These are phyloP conservation scores for Meta bourneti DNA, from an alignment of 2,888 invertebrate species.

Conservation along the genomic window DNA sequence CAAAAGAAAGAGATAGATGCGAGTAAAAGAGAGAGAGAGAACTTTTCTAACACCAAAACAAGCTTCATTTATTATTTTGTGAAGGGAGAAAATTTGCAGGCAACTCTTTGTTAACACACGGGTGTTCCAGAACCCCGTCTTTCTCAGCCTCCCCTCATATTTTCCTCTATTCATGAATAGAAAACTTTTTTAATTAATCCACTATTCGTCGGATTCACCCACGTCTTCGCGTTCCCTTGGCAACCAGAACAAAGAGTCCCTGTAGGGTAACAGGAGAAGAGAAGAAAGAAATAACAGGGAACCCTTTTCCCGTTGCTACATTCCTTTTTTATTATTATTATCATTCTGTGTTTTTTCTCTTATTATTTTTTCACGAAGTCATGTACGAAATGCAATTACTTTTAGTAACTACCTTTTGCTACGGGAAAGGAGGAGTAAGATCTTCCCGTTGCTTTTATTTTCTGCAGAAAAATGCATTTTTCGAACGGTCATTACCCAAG, in stretches of 20 bases:
- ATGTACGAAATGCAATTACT: conserved; percentile 71
- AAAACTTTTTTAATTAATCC: conserved; percentile 77
- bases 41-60: conserved; percentile 73
- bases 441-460: conserved; percentile 64
- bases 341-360: conserved; percentile 3
- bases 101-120: conserved; percentile 66
- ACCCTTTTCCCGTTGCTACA: conserved; percentile 12
- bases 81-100: conserved; percentile 56
- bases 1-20: not conserved
- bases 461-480: conserved; percentile 62
- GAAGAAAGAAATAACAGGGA: conserved; percentile 69
- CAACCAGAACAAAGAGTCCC: conserved; percentile 68
- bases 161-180: conserved; percentile 69
- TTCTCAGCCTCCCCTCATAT: conserved; percentile 44
- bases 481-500: conserved; percentile 63
- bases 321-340: conserved; percentile 13
- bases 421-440: conserved; percentile 42
- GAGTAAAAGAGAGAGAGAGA: conserved; percentile 31
- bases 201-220: conserved; percentile 66
- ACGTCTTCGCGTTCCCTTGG: conserved; percentile 63
- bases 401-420: conserved; percentile 71
- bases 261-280: conserved; percentile 51
- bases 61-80: conserved; percentile 76
- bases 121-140: conserved; percentile 54
- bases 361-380: conserved; percentile 39